These are phyloP conservation scores for Arctopsyche grandis DNA, from an alignment of 1,140 invertebrate genomes.

Conservation along the genomic window DNA sequence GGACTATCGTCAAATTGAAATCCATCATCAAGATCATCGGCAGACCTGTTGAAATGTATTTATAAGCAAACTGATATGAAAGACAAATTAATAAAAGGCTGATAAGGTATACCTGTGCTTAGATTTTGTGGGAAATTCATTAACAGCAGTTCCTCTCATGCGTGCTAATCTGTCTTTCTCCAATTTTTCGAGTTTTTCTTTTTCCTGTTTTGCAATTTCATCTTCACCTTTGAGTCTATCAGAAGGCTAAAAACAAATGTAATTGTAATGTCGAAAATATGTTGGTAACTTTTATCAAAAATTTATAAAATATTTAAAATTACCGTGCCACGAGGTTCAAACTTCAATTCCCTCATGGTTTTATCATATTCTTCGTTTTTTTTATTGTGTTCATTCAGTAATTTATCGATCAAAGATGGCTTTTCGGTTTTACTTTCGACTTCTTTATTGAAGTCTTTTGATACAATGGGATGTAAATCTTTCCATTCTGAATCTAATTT, in stretches of 20 bases:
- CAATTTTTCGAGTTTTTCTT: conserved; percentile 79
- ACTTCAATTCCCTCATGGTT: conserved; percentile 80
- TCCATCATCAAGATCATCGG: conserved; percentile 79
- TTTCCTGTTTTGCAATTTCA: conserved; percentile 84
- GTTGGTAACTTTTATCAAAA: conserved; percentile 15
- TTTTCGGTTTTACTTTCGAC: conserved; percentile 61
- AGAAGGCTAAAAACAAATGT: conserved; percentile 66
- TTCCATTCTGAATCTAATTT: conserved; percentile 91
- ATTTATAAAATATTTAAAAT: conserved; percentile 47
- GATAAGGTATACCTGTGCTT: conserved; percentile 54
- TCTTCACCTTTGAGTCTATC: conserved; percentile 86
- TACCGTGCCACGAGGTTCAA: conserved; percentile 82
- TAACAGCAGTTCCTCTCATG: conserved; percentile 75
- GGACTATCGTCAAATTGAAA: too few species aligned
- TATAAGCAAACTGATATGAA: not conserved
- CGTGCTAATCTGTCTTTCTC: conserved; percentile 79
- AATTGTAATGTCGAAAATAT: not conserved
- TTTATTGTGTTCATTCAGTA: conserved; percentile 62
- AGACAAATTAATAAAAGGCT: too few species aligned
- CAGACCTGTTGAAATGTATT: conserved; percentile 70
- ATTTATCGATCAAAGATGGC: conserved; percentile 61
- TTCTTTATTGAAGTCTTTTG: conserved; percentile 63
- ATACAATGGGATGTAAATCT: conserved; percentile 75
- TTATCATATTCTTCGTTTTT: conserved; percentile 85
- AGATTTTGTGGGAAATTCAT: conserved; percentile 53